Base-by-base conservation (phyloP, 2,888 invertebrate genomes). In the Tipula unca region DNA sequence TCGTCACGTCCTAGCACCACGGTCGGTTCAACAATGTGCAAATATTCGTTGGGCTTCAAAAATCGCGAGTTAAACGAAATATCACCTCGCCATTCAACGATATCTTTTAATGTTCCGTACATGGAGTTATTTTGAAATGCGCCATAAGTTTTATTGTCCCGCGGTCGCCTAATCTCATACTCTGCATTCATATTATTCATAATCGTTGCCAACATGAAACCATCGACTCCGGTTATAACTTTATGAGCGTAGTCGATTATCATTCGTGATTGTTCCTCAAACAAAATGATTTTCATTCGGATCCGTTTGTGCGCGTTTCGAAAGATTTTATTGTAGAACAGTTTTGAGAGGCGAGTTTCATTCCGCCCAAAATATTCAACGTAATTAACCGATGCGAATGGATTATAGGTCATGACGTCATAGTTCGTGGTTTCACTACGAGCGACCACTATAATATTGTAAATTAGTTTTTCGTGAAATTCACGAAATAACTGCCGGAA, bases 31-130 rank as follows among this genome's bases (percentile, higher is more conserved):
- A 92, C 92, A 85, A 90, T 91, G 0, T 91, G 91, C 17, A 91
- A 90, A 87, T 92, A 93, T 0, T 91, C 90, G 0, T 88, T 87
- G 85, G 91, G 91, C 86, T 92, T 91, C 3, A 93, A 89, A 83
- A 93, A 92, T 85, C 93, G 89, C 0, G 92, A 91, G 87, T 91
- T 93, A 6, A 93, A 88, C 86, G 93, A 92, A 20, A 93, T 88
- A 86, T 93, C 93, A 85, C 89, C 89, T 82, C 88, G 87, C 29
- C 88, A 89, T 0, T 87, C 87, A 1, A 87, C 86, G 29, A 90
- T 88, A 85, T 89, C 89, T 25, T 85, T 25, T 2, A 89, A 87
- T n/a, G 89, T 89, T 10, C 89, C 88, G 29, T 89, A 90, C 2
- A 87, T 84, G 1, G 87, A 88, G 0, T 87, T 86, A 85, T 89